Evolutionary conservation across 1,140 invertebrate species (phyloP), one percentile per base, ranked within the genome.

Genomic region (Halictus rubicundus): DNA sequence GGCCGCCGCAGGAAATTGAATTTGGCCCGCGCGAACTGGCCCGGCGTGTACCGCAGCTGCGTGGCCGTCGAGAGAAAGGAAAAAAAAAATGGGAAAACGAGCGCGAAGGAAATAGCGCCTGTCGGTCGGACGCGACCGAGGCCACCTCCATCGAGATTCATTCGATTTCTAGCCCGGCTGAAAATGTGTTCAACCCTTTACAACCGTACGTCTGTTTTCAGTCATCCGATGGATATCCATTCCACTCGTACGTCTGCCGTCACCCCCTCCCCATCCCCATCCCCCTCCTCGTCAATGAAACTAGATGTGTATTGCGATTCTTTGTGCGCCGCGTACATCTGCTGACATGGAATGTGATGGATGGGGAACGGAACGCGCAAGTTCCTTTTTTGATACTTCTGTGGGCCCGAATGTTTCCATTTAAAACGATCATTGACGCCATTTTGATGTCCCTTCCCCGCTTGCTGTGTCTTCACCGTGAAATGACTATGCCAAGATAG

Each of bases 1-100:
- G 69, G 54, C 71, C 49, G 75, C 71, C 76, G 83, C 75, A 76
- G 84, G 78, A 86, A 86, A 86, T 86, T 86, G 84, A 86, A 83
- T 86, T 86, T 85, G 61, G 42, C 42, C 75, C 74, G 61, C 72
- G 83, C 68, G 70, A 78, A 85, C 83, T 78, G 69, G 66, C 68
- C 49, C 66, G 39, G 7, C 27, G 63, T 37, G 70, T 71, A 72
- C 71, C 68, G 68, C 76, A 71, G 76, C 68, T 78, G 76, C 76
- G 76, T 72, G 76, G 76, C 27, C 16, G 65, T 72, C n/a, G 10
- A 63, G 61, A 68, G 27, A 65, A 60, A 70, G 39, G 7, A 32
- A 23, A 16, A 32, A 23, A 16, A 73, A 75, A 85, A 70, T 73
- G 37, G 37, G 32, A 27, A 63, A 59, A 60, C 5, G 12, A 69